Evolutionary conservation across 30 jellyfish, hydroid and myxozoan species (phyloP), one percentile per base, ranked within the genome.

Genomic region (Chrysaora quinquecirrha): DNA sequence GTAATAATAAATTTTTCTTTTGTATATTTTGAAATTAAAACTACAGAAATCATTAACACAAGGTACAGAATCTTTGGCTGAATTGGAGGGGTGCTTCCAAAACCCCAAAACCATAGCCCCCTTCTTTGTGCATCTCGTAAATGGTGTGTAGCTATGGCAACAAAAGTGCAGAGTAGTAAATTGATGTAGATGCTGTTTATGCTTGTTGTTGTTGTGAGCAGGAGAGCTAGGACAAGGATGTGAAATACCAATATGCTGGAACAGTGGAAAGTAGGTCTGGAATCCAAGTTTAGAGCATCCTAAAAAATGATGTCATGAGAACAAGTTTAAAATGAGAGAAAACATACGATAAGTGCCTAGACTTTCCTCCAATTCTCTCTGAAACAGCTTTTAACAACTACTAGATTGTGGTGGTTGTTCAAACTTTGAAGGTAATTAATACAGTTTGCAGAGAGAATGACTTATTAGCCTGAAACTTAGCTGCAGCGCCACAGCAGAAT

Each of bases 91-190:
- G 97, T 90, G 74, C 87, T 71, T 1, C 96, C 94, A 21, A 83
- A 30, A 0, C 88, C 89, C 86, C 94, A 79, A 60, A 90, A 84
- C 97, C 97, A 90, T 24, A 90, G 71, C 56, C 97, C 97, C 50
- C 97, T 83, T 31, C 97, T 73, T 24, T 76, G 69, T 30, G 88
- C 97, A 54, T 90, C 97, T 46, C 97, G 49, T 43, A 90, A 38
- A 48, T 90, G 97, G 29, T 90, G 97, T 7, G 97, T 70, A 34
- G 60, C 23, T 1, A 90, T 24, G 3, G 97, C 90, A 14, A 72
- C 38, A 46, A 90, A 65, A 27, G 92, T 33, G 3, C 69, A 1
- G 2, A 82, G 29, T 18, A 58, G 14, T 11, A 75, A 6, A 12
- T 82, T 76, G 12, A 43, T 9, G 14, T 6, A 10, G 30, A 19